Conservation (phyloP, 2,797 vertebrate species). For the Microctenopoma steveboyesi region DNA sequence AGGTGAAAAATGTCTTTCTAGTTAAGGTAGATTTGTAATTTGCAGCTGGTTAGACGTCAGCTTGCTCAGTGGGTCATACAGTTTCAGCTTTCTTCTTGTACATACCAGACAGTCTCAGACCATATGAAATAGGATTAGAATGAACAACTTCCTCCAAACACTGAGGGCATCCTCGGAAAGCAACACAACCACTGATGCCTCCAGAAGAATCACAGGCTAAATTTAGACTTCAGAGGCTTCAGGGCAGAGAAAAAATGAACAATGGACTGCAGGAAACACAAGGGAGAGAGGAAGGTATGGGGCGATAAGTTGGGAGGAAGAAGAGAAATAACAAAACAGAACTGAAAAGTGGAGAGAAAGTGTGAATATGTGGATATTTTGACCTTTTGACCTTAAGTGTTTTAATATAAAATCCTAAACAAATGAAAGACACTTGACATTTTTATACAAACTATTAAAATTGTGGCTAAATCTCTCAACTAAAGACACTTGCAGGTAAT, state of each 20-base stretch:
- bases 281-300: slow-evolving; percentile 38
- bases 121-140: slow-evolving; percentile 57
- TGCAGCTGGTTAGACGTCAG: not conserved
- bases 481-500: slow-evolving; percentile 10
- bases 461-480: slow-evolving; percentile 8
- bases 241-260: slow-evolving; percentile 58
- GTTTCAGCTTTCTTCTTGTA: slow-evolving; percentile 18
- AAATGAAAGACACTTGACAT: not conserved
- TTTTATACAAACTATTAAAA: not conserved
- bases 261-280: slow-evolving; percentile 66
- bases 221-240: slow-evolving; percentile 71
- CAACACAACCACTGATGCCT: slow-evolving; percentile 56
- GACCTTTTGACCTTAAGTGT: slow-evolving; percentile 10
- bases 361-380: slow-evolving; percentile 26
- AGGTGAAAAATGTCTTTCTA: too few relatives aligned
- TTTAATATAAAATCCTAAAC: not conserved
- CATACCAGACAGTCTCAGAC: slow-evolving; percentile 24
- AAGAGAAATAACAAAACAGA: slow-evolving; percentile 3
- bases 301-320: slow-evolving; percentile 27
- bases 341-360: slow-evolving; percentile 25
- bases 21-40: not conserved
- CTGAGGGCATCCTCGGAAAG: slow-evolving; percentile 54
- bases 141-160: slow-evolving; percentile 64
- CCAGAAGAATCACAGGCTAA: slow-evolving; percentile 60
- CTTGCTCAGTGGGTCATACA: not conserved